Conservation (phyloP, 2,113 vertebrate genomes). For the Natator depressus region DNA sequence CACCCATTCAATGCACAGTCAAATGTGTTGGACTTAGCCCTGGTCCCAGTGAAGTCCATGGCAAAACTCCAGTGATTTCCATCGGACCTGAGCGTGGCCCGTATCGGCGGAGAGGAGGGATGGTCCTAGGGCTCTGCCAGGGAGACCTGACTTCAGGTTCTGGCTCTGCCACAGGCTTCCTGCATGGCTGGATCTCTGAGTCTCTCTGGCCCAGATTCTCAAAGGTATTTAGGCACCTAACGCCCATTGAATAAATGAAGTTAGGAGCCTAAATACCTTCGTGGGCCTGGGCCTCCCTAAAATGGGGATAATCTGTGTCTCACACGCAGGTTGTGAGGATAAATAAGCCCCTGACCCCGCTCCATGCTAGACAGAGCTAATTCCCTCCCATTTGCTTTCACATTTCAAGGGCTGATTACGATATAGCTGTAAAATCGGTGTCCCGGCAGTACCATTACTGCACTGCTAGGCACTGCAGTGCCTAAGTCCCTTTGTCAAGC, state of each 20-base stretch:
- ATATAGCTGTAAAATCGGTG: background rate
- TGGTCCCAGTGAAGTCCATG: background rate
- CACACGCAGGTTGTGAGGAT: background rate
- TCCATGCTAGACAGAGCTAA: background rate
- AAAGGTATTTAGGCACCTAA: background rate
- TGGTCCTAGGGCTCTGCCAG: background rate
- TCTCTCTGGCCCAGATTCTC: background rate
- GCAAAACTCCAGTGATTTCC: background rate
- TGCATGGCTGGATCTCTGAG: background rate
- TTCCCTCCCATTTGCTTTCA: background rate
- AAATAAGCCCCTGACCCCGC: background rate
- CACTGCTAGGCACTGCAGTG: background rate
- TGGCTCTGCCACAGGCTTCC: too few relatives aligned
- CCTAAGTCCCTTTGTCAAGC: background rate
- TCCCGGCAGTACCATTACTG: background rate
- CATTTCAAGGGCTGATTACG: background rate
- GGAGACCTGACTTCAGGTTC: background rate
- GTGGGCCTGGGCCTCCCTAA: background rate
- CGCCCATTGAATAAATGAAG: background rate
- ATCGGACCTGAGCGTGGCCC: background rate
- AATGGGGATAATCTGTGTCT: background rate
- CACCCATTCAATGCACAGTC: background rate
- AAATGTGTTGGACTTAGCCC: background rate
- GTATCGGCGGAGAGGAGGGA: background rate
- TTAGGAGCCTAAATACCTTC: too few relatives aligned